Percentiles rank a stretch among this genome's conserved stretches.
phyloP scores from a whole-genome alignment of 2,113 vertebrate genomes.

The Piprites chloris region DNA sequence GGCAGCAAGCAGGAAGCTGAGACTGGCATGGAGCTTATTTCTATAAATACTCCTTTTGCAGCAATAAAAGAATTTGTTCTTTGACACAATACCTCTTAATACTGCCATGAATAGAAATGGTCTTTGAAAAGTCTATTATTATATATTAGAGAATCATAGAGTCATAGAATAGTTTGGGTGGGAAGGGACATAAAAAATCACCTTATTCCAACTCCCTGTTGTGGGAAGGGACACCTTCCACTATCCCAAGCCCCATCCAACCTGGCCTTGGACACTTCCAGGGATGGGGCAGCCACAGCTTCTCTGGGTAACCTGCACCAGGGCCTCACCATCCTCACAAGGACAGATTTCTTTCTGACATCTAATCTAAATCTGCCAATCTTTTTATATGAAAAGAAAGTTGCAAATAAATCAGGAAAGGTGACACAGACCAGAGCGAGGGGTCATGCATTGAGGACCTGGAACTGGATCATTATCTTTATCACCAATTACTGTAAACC shows the following conservation, averaged over 20 bases:
- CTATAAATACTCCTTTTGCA: not conserved
- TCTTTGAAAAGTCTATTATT: not conserved
- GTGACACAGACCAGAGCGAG: fast-evolving
- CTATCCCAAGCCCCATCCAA: fast-evolving
- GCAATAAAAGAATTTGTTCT: not conserved
- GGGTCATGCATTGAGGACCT: not conserved
- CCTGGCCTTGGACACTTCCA: too few species aligned
- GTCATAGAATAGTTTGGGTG: not conserved
- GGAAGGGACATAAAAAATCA: not conserved
- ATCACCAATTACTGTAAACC: not conserved
- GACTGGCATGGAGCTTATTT: not conserved
- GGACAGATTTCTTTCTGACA: not conserved
- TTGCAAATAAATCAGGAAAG: not conserved
- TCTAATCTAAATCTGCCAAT: not conserved
- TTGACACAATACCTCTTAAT: not conserved
- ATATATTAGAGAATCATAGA: not conserved
- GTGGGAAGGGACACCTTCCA: not conserved
- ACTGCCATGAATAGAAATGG: not conserved
- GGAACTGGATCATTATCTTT: not conserved
- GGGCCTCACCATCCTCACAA: not conserved
- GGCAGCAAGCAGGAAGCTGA: not conserved
- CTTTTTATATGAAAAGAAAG: not conserved
- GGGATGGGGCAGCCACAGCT: not conserved
- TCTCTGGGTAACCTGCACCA: not conserved
- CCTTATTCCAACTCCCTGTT: not conserved